phyloP scores from a whole-genome alignment of 2,113 vertebrate species.

The Chrysochloris asiatica region DNA sequence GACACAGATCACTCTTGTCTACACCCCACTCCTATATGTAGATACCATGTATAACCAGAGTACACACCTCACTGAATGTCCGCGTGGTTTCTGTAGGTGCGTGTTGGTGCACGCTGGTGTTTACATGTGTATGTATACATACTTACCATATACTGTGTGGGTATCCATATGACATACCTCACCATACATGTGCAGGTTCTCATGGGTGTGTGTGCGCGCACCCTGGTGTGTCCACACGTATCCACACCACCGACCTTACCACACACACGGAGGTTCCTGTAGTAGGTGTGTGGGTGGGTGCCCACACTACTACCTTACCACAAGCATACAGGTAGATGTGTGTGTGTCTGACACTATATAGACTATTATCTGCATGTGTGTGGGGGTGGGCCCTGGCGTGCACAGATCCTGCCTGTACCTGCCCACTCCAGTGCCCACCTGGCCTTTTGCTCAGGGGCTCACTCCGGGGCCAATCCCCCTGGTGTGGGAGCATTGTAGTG shows the following conservation, averaged over 20 bases:
- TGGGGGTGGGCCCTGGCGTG: too few relatives aligned
- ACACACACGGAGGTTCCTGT: not conserved
- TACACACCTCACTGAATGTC: not conserved
- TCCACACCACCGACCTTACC: not conserved
- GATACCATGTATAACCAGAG: not conserved
- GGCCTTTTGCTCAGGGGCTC: rapidly evolving
- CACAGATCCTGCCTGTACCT: rapidly evolving
- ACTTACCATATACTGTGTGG: not conserved
- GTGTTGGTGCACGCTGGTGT: not conserved
- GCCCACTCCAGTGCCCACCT: not conserved
- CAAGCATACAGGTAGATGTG: too few relatives aligned
- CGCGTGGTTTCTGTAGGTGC: too few relatives aligned
- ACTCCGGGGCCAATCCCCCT: not conserved
- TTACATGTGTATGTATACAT: not conserved
- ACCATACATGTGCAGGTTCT: rapidly evolving
- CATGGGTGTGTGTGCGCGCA: rapidly evolving
- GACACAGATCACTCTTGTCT: not conserved
- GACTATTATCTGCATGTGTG: not conserved
- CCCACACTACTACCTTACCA: not conserved
- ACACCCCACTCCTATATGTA: not conserved
- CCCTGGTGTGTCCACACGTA: not conserved
- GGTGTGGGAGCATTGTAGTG: rapidly evolving
- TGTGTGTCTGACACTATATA: too few relatives aligned
- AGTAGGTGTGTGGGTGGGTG: not conserved
- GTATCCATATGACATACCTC: too few relatives aligned